Conservation (phyloP, 2,888 invertebrate genomes). For the Julus scandinavius region DNA sequence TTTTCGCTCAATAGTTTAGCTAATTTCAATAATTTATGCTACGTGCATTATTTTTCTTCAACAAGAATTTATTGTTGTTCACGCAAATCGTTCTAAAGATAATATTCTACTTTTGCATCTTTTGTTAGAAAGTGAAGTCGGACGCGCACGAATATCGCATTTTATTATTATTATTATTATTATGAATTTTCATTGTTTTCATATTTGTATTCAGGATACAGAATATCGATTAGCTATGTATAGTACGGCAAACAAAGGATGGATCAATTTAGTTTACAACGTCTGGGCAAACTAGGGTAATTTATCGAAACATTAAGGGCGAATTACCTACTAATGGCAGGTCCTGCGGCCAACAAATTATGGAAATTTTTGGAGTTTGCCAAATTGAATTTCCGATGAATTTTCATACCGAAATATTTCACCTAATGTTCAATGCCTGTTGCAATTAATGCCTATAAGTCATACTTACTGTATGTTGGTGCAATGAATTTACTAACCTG, state of each 20-base stretch:
- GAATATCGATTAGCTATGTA: background rate
- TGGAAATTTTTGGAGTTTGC: background rate
- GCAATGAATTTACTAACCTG: no score
- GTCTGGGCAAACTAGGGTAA: conserved; percentile 1
- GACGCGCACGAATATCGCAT: background rate
- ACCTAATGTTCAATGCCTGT: background rate
- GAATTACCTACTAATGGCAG: background rate
- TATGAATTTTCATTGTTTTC: conserved; percentile 30
- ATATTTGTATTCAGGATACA: conserved; percentile 27
- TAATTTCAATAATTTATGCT: conserved; percentile 36
- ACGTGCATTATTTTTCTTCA: background rate
- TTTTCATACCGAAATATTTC: background rate
- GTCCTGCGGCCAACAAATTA: background rate
- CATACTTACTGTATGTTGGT: no score
- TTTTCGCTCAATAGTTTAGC: conserved; percentile 42
- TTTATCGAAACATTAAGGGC: conserved; percentile 2
- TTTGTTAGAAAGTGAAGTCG: conserved; percentile 5
- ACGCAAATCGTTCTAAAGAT: background rate
- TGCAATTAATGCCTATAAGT: no score
- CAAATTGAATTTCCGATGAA: background rate
- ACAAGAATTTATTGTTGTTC: conserved; percentile 23
- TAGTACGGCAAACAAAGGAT: background rate
- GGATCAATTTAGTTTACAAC: conserved; percentile 4
- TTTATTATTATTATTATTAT: conserved; percentile 24
- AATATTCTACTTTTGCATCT: background rate